Conservation (phyloP, 2,888 invertebrate species). For the Melitaea athalia region DNA sequence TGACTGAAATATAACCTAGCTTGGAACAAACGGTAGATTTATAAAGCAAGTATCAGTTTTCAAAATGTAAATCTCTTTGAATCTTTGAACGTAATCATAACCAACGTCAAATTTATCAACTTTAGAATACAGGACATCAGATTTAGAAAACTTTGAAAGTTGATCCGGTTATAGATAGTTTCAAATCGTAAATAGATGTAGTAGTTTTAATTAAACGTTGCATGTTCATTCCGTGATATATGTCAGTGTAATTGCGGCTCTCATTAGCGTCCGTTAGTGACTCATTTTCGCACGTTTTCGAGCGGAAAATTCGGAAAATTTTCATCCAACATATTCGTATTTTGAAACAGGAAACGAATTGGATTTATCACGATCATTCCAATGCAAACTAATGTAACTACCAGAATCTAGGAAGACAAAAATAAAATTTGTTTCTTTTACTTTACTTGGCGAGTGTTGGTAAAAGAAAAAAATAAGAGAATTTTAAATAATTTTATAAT, state of each 20-base stretch:
- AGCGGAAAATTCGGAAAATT: constrained; percentile 39
- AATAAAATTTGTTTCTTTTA: too few relatives aligned
- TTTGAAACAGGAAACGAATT: constrained; percentile 29
- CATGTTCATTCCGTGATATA: constrained; percentile 35
- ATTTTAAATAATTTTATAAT: too few relatives aligned
- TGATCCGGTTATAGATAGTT: neutral
- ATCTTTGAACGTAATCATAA: constrained; percentile 1
- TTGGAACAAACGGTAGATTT: neutral
- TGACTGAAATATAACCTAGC: constrained; percentile 55
- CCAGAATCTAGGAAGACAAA: neutral
- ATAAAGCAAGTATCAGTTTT: neutral
- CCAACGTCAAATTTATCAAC: constrained; percentile 3
- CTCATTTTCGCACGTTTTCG: constrained; percentile 54
- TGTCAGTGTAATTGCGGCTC: constrained; percentile 56
- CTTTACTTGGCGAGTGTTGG: too few relatives aligned
- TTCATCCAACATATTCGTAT: constrained; percentile 30
- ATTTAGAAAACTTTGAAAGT: constrained; percentile 2
- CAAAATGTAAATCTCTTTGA: neutral
- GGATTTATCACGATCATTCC: constrained; percentile 21
- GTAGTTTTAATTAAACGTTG: constrained; percentile 58
- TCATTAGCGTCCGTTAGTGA: constrained; percentile 57
- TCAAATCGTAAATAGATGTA: constrained; percentile 28
- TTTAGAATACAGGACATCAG: neutral
- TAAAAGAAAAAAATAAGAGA: too few relatives aligned
- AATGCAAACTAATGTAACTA: neutral